Evolutionary conservation across 2,888 invertebrate species (phyloP).

Genomic region (Macrophya alboannulata): DNA sequence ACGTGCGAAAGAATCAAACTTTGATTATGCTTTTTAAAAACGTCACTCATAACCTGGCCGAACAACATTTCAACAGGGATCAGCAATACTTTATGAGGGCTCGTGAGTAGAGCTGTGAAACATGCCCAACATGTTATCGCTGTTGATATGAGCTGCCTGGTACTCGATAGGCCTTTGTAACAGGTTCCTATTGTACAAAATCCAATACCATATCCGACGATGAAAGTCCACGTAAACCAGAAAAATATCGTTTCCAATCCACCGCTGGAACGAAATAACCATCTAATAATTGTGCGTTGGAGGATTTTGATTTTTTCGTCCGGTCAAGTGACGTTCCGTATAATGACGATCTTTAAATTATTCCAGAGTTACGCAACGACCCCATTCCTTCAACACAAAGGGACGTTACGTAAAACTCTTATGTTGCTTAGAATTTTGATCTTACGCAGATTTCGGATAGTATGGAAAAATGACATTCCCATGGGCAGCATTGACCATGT

Average conservation of each 20-base stretch:
- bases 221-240: constrained; percentile 29
- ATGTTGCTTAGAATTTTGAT: not conserved
- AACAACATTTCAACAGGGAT: constrained; percentile 36
- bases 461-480: constrained; percentile 31
- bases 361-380: not conserved
- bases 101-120: constrained; percentile 9
- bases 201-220: constrained; percentile 18
- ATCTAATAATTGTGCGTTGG: not conserved
- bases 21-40: constrained; percentile 61
- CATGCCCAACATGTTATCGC: constrained; percentile 40
- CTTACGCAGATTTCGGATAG: constrained; percentile 48
- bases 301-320: not conserved
- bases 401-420: not conserved
- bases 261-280: constrained; percentile 18
- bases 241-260: constrained; percentile 8
- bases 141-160: constrained; percentile 11
- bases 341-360: not conserved
- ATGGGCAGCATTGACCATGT: constrained; percentile 18
- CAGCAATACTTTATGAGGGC: constrained; percentile 45
- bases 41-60: constrained; percentile 63
- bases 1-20: constrained; percentile 62
- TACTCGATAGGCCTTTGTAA: constrained; percentile 23
- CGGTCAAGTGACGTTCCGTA: too few relatives aligned
- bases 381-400: not conserved
- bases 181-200: constrained; percentile 37